Evolutionary conservation across 2,888 invertebrate species (phyloP).

Genomic region (Tribolium freemani): DNA sequence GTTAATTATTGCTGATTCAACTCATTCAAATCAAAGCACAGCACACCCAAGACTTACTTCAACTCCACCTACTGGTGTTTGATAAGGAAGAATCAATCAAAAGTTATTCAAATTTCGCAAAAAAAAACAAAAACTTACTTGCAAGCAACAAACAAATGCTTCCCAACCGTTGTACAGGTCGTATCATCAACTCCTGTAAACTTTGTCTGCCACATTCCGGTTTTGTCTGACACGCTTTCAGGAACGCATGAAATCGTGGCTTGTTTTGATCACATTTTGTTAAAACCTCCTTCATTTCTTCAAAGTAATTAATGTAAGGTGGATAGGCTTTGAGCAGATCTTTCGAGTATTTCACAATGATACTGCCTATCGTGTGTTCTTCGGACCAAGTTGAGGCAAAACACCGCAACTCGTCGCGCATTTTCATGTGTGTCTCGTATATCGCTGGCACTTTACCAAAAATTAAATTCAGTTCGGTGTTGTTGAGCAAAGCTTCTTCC

Average conservation of each 20-base stretch:
- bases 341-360: conserved; percentile 85
- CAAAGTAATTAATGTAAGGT: conserved; percentile 98
- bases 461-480: conserved; percentile 93
- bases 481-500: conserved; percentile 85
- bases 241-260: conserved; percentile 97
- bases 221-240: conserved; percentile 94
- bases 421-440: conserved; percentile 90
- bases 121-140: conserved; percentile 72
- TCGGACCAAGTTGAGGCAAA: conserved; percentile 88
- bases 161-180: conserved; percentile 97
- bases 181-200: conserved; percentile 94
- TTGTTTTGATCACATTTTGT: conserved; percentile 91
- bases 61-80: conserved; percentile 7
- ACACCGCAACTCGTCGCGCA: conserved; percentile 77
- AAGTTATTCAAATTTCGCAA: not conserved
- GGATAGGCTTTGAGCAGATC: conserved; percentile 96
- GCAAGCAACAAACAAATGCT: conserved; percentile 95
- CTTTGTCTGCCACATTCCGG: conserved; percentile 97
- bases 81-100: conserved; percentile 11
- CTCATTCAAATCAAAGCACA: not conserved
- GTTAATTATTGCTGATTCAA: not conserved
- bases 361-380: conserved; percentile 80
- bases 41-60: not conserved
- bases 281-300: conserved; percentile 95
- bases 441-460: conserved; percentile 97